A percentile compares a stretch with the other conserved stretches of the same genome.
Evolutionary conservation across 2,113 vertebrate species (phyloP).

Genomic region (Himantopus leucocephalus): DNA sequence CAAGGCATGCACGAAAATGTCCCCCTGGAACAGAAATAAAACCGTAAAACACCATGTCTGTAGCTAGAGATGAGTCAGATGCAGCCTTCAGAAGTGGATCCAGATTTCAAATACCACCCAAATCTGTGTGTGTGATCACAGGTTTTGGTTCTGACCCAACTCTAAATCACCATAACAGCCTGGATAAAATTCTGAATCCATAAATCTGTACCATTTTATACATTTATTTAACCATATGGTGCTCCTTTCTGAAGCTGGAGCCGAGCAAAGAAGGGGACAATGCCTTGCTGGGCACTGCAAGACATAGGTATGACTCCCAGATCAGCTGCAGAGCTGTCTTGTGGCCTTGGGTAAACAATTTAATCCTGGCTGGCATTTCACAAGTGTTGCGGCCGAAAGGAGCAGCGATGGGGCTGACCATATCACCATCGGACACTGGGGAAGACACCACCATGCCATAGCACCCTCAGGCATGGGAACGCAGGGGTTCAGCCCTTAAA

Average conservation of each 20-base stretch:
- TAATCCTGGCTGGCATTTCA: neutral
- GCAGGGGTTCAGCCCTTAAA: neutral
- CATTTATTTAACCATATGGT: neutral
- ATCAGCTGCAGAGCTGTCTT: neutral
- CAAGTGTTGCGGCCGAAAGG: neutral
- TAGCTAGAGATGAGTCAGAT: conserved; percentile 52
- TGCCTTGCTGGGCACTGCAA: neutral
- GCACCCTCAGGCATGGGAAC: rapidly evolving
- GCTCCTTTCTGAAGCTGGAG: neutral
- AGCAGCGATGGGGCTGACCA: neutral
- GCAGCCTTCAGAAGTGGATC: conserved; percentile 27
- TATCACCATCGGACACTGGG: rapidly evolving
- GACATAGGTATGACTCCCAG: rapidly evolving
- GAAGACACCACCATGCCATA: rapidly evolving
- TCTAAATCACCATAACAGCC: conserved; percentile 3
- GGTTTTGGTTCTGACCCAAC: conserved; percentile 24
- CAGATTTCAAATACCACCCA: conserved; percentile 42
- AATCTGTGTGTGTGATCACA: neutral
- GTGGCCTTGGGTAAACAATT: neutral
- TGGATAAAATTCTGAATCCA: neutral
- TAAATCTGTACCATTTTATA: neutral
- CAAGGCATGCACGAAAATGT: conserved; percentile 40
- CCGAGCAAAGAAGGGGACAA: neutral
- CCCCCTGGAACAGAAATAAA: conserved; percentile 26
- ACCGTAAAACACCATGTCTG: neutral